These are phyloP conservation scores for Encarsia formosa DNA, from an alignment of 2,888 invertebrate genomes.

Conservation along the genomic window DNA sequence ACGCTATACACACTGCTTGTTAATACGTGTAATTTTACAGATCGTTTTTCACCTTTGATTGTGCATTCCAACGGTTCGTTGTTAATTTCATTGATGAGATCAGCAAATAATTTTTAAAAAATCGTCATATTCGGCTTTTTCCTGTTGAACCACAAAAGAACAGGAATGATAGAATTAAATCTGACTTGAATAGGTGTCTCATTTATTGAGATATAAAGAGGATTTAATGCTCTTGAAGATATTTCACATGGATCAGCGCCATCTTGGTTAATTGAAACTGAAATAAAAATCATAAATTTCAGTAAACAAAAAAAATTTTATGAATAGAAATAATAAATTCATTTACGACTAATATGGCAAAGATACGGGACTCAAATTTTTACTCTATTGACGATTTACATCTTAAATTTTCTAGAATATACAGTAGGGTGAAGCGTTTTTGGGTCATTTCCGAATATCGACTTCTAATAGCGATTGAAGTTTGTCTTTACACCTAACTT, in stretches of 20 bases:
- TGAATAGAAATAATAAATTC: too few relatives aligned
- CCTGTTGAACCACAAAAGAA: slow-evolving; percentile 19
- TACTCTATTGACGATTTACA: too few relatives aligned
- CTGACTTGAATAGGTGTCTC: not conserved
- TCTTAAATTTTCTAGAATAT: too few relatives aligned
- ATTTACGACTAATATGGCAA: too few relatives aligned
- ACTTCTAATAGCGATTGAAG: too few relatives aligned
- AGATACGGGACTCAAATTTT: too few relatives aligned
- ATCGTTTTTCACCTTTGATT: slow-evolving; percentile 3
- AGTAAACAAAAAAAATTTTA: too few relatives aligned
- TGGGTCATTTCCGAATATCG: too few relatives aligned
- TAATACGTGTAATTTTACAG: slow-evolving; percentile 6
- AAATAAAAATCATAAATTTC: too few relatives aligned
- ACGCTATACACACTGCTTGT: slow-evolving; percentile 18
- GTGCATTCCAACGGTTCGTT: slow-evolving; percentile 11
- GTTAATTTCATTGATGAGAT: slow-evolving; percentile 17
- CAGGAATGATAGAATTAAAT: not conserved
- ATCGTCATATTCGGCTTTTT: slow-evolving; percentile 22
- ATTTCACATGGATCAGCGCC: not conserved
- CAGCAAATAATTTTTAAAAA: slow-evolving; percentile 22
- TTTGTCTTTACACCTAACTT: too few relatives aligned
- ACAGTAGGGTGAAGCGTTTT: too few relatives aligned
- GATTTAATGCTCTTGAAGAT: not conserved
- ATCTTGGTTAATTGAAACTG: not conserved
- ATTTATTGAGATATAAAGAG: not conserved